These are phyloP conservation scores for Microchirus variegatus DNA, from an alignment of 2,797 vertebrate genomes.

Conservation along the genomic window DNA sequence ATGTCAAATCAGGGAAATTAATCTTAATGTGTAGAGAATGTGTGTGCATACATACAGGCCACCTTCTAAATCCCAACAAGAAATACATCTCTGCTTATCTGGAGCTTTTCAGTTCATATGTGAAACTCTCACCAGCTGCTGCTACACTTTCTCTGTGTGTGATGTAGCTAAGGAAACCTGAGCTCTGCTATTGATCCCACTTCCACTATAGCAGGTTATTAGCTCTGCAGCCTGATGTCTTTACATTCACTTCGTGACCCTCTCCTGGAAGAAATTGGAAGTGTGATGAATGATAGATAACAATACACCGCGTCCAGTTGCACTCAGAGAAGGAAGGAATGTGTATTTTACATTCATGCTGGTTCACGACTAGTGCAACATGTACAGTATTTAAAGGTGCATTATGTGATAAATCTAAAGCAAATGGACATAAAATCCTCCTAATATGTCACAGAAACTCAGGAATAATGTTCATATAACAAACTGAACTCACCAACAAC, in stretches of 20 bases:
- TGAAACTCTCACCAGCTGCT: conserved; percentile 71
- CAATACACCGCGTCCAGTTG: conserved; percentile 42
- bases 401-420: too few relatives aligned
- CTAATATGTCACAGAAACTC: too few relatives aligned
- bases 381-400: conserved; percentile 31
- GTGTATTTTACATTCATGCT: conserved; percentile 28
- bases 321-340: conserved; percentile 8
- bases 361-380: background rate
- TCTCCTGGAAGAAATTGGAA: conserved; percentile 49
- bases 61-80: conserved; percentile 35
- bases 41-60: background rate
- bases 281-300: conserved; percentile 55
- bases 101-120: conserved; percentile 53
- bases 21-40: too few relatives aligned
- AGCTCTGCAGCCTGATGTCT: conserved; percentile 74
- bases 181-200: conserved; percentile 79
- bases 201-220: conserved; percentile 69
- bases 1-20: too few relatives aligned
- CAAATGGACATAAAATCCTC: too few relatives aligned
- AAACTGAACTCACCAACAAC: too few relatives aligned
- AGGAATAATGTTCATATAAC: too few relatives aligned
- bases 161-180: conserved; percentile 73
- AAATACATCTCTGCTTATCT: conserved; percentile 30
- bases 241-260: conserved; percentile 61
- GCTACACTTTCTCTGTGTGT: conserved; percentile 60